Evolutionary conservation across 1,140 invertebrate genomes (phyloP).

Genomic region (Neodiprion virginianus): DNA sequence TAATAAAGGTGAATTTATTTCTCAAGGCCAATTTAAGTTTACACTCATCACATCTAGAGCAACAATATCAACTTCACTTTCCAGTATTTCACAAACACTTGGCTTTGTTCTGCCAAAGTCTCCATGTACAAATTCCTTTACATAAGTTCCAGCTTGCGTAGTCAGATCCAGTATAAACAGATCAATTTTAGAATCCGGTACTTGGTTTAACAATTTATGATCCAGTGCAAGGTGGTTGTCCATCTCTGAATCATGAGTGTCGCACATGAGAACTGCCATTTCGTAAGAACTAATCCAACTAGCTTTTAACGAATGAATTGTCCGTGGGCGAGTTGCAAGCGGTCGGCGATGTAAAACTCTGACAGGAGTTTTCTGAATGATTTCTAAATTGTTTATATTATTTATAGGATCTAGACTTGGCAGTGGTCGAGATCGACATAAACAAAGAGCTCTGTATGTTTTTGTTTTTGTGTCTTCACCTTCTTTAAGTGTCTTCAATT

Average conservation of each 20-base stretch:
- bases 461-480: slow-evolving; percentile 89
- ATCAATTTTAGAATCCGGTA: slow-evolving; percentile 54
- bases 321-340: slow-evolving; percentile 68
- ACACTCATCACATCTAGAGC: slow-evolving; percentile 74
- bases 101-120: slow-evolving; percentile 90
- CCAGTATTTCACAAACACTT: slow-evolving; percentile 73
- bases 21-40: slow-evolving; percentile 71
- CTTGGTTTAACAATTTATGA: slow-evolving; percentile 18
- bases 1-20: slow-evolving; percentile 28
- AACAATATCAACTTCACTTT: slow-evolving; percentile 77
- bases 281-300: slow-evolving; percentile 33
- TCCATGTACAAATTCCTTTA: slow-evolving; percentile 97
- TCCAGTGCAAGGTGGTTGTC: background rate
- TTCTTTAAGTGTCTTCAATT: slow-evolving; percentile 77
- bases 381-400: slow-evolving; percentile 64
- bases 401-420: slow-evolving; percentile 64
- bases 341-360: slow-evolving; percentile 85
- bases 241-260: slow-evolving; percentile 17
- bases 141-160: slow-evolving; percentile 94
- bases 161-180: slow-evolving; percentile 74
- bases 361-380: slow-evolving; percentile 81
- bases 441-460: slow-evolving; percentile 81
- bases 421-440: slow-evolving; percentile 53
- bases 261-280: slow-evolving; percentile 48
- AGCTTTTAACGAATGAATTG: slow-evolving; percentile 70